phyloP scores from a whole-genome alignment of 2,888 invertebrate species.

The Ophion ventricosus region DNA sequence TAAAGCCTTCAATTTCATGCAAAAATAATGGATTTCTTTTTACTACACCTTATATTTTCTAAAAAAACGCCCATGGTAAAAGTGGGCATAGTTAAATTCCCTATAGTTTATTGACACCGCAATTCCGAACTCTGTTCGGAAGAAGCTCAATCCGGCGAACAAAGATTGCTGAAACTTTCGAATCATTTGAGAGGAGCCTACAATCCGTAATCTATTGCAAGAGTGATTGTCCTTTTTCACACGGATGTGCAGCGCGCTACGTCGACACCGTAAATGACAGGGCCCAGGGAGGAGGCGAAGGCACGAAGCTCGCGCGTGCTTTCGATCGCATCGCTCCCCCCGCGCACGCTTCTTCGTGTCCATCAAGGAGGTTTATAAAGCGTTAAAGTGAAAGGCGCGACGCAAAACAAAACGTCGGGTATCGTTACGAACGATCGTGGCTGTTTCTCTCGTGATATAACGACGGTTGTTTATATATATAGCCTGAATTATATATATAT shows the following conservation, averaged over 20 bases:
- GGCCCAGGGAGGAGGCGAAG: not conserved
- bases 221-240: no score
- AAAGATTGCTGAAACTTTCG: no score
- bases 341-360: constrained; percentile 28
- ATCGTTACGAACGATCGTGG: constrained; percentile 50
- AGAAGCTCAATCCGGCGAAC: not conserved
- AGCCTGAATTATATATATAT: no score
- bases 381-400: constrained; percentile 62
- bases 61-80: no score
- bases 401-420: constrained; percentile 54
- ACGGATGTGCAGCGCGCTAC: no score
- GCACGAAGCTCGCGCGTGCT: constrained; percentile 17
- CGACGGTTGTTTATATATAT: constrained; percentile 26
- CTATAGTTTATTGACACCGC: no score
- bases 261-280: constrained; percentile 7
- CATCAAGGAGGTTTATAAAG: constrained; percentile 29
- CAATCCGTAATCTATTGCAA: no score
- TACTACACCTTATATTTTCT: no score
- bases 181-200: no score
- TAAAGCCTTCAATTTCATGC: no score
- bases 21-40: no score
- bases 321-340: constrained; percentile 34
- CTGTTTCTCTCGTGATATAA: constrained; percentile 44
- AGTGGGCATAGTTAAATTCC: no score
- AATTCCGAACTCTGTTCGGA: not conserved